phyloP scores from a whole-genome alignment of 2,113 vertebrate genomes.

The Ophiodon elongatus region DNA sequence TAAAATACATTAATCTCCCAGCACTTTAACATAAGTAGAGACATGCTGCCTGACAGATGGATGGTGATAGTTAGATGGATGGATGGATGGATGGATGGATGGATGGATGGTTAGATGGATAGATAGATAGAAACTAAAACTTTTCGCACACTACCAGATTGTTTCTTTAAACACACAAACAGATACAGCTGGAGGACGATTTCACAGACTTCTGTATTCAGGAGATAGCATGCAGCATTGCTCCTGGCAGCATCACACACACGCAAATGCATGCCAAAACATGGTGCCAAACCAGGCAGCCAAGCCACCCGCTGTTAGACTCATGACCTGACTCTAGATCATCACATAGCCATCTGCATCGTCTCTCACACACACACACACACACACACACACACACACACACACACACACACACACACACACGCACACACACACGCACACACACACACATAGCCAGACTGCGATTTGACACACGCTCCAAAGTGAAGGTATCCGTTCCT shows the following conservation, averaged over 20 bases:
- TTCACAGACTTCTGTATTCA: constrained; percentile 48
- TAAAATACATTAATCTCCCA: constrained; percentile 3
- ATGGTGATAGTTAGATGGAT: not conserved
- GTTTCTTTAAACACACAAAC: not conserved
- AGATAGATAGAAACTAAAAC: not conserved
- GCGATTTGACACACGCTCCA: constrained; percentile 25
- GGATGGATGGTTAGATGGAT: not conserved
- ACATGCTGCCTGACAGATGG: constrained; percentile 10
- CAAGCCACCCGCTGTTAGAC: constrained; percentile 51
- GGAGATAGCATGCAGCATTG: constrained; percentile 37
- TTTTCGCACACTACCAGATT: not conserved
- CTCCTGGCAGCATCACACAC: constrained; percentile 17
- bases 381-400: not conserved
- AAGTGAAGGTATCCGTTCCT: constrained; percentile 10
- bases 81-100: no score
- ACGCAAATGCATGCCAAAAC: constrained; percentile 28
- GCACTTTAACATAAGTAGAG: constrained; percentile 9
- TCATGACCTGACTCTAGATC: constrained; percentile 67
- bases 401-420: not conserved
- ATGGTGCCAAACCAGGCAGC: constrained; percentile 44
- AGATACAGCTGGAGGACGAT: constrained; percentile 13
- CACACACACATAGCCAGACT: not conserved
- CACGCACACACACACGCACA: not conserved
- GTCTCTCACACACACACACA: not conserved
- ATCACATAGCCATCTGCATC: constrained; percentile 56